A percentile compares a stretch with the other conserved stretches of the same genome.
Conservation (phyloP, 2,888 invertebrate species). For the Galerucella pusilla region DNA sequence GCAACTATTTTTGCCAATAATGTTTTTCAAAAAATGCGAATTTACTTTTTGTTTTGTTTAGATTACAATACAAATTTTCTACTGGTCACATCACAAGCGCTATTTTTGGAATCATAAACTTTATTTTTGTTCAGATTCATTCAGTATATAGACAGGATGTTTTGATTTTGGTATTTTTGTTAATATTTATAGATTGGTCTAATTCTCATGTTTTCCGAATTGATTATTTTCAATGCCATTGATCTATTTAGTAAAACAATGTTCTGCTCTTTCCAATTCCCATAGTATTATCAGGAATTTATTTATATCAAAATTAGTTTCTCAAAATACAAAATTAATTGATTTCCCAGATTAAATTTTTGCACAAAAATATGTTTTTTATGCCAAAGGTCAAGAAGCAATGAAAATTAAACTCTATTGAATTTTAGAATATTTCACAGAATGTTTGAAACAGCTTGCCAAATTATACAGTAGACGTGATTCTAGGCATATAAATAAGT, state of each 20-base stretch:
- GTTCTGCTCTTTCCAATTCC: too few relatives aligned
- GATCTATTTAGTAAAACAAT: too few relatives aligned
- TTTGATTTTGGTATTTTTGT: background rate
- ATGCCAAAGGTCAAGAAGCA: background rate
- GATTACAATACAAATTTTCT: conserved; percentile 2
- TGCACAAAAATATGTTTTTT: background rate
- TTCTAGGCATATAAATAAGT: conserved; percentile 41
- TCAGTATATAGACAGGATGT: conserved; percentile 1
- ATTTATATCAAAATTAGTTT: background rate
- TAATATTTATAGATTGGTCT: background rate
- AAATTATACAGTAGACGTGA: conserved; percentile 32
- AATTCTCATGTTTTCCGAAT: too few relatives aligned
- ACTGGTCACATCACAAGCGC: background rate
- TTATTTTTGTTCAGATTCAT: conserved; percentile 8
- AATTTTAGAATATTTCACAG: conserved; percentile 19
- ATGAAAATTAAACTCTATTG: background rate
- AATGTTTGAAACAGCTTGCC: conserved; percentile 30
- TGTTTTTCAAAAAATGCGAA: too few relatives aligned
- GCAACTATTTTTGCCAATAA: too few relatives aligned
- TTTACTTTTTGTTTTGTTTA: background rate
- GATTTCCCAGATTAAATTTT: background rate
- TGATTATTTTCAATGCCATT: too few relatives aligned
- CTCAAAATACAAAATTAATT: background rate
- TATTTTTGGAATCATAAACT: conserved; percentile 1
- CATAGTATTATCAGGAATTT: background rate